Evolutionary conservation across 2,797 vertebrate genomes (phyloP), one percentile per base, ranked within the genome.

Genomic region (Microchirus variegatus): DNA sequence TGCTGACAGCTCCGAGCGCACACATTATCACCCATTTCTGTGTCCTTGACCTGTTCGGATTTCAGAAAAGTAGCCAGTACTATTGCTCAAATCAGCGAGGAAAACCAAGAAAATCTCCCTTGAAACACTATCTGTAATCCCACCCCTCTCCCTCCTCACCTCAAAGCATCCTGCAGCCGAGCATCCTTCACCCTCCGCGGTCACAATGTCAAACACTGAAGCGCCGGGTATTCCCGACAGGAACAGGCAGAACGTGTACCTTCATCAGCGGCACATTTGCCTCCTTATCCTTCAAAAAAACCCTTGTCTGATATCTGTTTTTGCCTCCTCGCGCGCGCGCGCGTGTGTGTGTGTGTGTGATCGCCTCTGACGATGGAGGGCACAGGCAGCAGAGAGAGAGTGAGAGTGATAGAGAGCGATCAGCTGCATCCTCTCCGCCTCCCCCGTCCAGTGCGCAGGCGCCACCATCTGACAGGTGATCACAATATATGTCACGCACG

Each of bases 171-270:
- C 90, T 93, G 93, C 87, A 94, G 83, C 91, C 93, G 93, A 89
- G 94, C 93, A 89, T 96, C 95, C 86, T 95, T 97, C 90, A 96
- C 95, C 95, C 95, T 95, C 91, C 89, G 84, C 77, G 90, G 80
- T 85, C 89, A 84, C 86, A 90, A 88, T 80, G 68, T 88, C 89
- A 90, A 90, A 91, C 86, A 56, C 63, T 5, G 44, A 49, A 18
- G 67, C 58, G 69, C 66, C 52, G 13, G 15, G 38, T 75, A 6
- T 31, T 31, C 70, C 55, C 53, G 3, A 12, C 41, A 22, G 59
- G 35, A 59, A 60, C 46, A 59, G 55, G 41, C 14, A 17, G 15
- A 50, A 44, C 60, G 8, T 8, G 63, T 92, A 92, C 92, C 91
- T 92, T 83, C 67, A 75, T 52, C 68, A 58, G 68, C 67, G 35